phyloP scores from a whole-genome alignment of 2,113 vertebrate genomes.

The Trogon surrucura region DNA sequence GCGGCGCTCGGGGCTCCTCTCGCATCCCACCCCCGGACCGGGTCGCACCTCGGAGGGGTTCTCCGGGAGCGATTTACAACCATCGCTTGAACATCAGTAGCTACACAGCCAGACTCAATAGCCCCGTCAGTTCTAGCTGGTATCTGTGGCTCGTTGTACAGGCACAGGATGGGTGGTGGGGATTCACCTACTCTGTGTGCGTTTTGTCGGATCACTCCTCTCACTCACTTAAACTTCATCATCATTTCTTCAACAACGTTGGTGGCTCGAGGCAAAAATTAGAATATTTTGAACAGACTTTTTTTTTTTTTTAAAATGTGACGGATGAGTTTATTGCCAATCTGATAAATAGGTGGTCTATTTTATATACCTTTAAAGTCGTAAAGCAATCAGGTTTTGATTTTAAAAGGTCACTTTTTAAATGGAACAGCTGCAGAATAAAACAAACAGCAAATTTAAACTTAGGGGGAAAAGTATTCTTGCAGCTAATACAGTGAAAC shows the following conservation, averaged over 20 bases:
- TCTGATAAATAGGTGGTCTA: not conserved
- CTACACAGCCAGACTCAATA: not conserved
- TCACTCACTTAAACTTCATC: not conserved
- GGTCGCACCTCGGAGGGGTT: not conserved
- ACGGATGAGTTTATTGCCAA: not conserved
- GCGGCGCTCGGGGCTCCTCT: not conserved
- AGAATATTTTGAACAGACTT: not conserved
- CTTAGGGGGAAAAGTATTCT: not conserved
- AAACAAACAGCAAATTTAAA: not conserved
- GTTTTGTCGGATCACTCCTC: not conserved
- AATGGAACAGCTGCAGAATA: not conserved
- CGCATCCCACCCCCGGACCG: not conserved
- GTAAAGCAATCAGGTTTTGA: not conserved
- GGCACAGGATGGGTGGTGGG: not conserved
- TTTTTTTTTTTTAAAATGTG: not conserved
- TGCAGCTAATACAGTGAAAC: not conserved
- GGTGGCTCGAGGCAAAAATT: rapidly evolving
- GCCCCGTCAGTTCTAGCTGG: not conserved
- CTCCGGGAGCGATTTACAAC: no score
- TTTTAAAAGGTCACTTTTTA: not conserved
- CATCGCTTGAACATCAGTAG: no score
- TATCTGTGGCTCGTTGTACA: not conserved
- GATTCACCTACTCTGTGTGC: rapidly evolving
- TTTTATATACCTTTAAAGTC: not conserved
- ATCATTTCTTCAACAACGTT: not conserved